Percentiles rank a stretch among this genome's conserved stretches.
These are phyloP conservation scores for Triplophysa dalaica DNA, from an alignment of 2,113 vertebrate species.

Conservation along the genomic window DNA sequence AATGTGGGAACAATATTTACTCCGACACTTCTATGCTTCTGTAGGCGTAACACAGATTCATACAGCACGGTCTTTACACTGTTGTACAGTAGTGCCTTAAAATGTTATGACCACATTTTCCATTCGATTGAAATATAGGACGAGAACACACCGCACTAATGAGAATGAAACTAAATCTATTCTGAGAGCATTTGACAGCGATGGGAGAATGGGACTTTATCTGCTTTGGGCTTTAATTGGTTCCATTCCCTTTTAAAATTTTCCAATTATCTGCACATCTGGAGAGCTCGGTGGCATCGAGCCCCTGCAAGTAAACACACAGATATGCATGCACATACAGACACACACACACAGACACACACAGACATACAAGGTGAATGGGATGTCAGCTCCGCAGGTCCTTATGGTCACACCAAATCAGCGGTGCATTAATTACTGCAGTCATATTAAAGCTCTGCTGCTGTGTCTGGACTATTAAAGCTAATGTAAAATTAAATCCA, in stretches of 20 bases:
- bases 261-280: slow-evolving; percentile 61
- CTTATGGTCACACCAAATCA: slow-evolving; percentile 8
- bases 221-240: slow-evolving; percentile 38
- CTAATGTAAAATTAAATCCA: not conserved
- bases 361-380: not conserved
- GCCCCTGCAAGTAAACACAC: slow-evolving; percentile 18
- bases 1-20: no score
- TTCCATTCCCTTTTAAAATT: slow-evolving; percentile 51
- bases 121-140: not conserved
- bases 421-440: slow-evolving; percentile 3
- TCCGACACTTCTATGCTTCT: no score
- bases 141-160: not conserved
- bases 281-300: slow-evolving; percentile 37
- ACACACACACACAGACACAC: not conserved
- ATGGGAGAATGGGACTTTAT: slow-evolving; percentile 33
- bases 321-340: not conserved
- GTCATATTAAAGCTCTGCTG: slow-evolving; percentile 4
- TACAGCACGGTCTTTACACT: no score
- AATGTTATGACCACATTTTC: not conserved
- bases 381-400: slow-evolving; percentile 18
- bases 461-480: not conserved
- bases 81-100: not conserved
- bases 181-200: slow-evolving; percentile 3
- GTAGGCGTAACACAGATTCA: no score
- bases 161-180: not conserved